phyloP scores from a whole-genome alignment of 2,113 vertebrate genomes.

The Channa maculata region DNA sequence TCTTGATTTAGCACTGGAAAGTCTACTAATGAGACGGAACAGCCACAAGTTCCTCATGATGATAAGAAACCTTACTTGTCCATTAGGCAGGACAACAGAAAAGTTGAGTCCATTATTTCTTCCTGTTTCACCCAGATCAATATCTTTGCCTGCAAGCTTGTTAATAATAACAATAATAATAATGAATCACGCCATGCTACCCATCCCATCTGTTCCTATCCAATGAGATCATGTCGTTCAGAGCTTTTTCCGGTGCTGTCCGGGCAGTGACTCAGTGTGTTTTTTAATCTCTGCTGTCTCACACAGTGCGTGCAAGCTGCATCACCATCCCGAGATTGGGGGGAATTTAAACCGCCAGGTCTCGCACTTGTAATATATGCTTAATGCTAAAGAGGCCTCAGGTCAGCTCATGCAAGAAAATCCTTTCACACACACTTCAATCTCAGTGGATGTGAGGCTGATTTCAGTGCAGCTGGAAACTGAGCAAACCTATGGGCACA shows the following conservation, averaged over 20 bases:
- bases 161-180: conserved; percentile 24
- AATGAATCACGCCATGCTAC: conserved; percentile 37
- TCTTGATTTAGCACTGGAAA: neutral
- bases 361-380: neutral
- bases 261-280: conserved; percentile 66
- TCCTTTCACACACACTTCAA: neutral
- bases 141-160: conserved; percentile 19
- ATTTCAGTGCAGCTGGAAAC: neutral
- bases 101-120: conserved; percentile 38
- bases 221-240: conserved; percentile 38
- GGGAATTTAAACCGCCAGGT: neutral
- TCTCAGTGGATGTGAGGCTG: neutral
- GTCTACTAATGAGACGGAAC: neutral
- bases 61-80: conserved; percentile 9
- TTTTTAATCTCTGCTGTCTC: conserved; percentile 40
- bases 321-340: neutral
- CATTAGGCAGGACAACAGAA: conserved; percentile 43
- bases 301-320: conserved; percentile 9
- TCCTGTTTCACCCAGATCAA: conserved; percentile 49
- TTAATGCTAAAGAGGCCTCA: neutral
- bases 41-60: neutral
- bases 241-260: conserved; percentile 34
- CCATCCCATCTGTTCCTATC: conserved; percentile 42
- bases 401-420: neutral
- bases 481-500: neutral